phyloP scores from a whole-genome alignment of 1,140 invertebrate species.

The Tetraneura akinire region DNA sequence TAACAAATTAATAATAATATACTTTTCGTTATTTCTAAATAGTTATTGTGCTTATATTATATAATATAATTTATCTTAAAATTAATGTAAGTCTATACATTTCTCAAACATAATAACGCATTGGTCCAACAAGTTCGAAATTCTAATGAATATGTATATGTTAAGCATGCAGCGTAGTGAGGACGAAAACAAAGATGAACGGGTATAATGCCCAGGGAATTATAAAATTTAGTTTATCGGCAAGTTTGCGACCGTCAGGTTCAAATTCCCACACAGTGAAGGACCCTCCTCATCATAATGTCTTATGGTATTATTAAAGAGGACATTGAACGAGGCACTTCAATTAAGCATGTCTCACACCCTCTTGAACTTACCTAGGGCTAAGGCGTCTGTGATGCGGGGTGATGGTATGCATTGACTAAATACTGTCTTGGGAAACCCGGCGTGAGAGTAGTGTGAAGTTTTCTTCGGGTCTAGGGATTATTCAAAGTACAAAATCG shows the following conservation, averaged over 20 bases:
- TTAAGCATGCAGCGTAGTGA: neutral
- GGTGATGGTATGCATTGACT: conserved; percentile 15
- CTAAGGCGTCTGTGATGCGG: neutral
- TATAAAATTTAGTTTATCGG: conserved; percentile 51
- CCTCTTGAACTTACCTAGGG: conserved; percentile 28
- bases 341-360: conserved; percentile 37
- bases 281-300: conserved; percentile 30
- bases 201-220: conserved; percentile 33
- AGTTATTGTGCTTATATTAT: too few relatives aligned
- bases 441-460: conserved; percentile 25
- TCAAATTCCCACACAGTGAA: conserved; percentile 45
- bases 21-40: too few relatives aligned
- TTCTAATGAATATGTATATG: conserved; percentile 39
- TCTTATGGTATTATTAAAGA: conserved; percentile 45
- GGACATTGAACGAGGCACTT: conserved; percentile 48
- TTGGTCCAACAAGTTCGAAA: conserved; percentile 23
- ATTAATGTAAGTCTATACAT: neutral
- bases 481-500: conserved; percentile 51
- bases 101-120: conserved; percentile 10
- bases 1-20: too few relatives aligned
- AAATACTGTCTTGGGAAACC: conserved; percentile 46
- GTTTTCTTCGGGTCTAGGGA: conserved; percentile 46
- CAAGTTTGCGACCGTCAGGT: conserved; percentile 49
- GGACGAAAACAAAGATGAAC: neutral
- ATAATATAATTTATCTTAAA: neutral